phyloP scores from a whole-genome alignment of 2,797 vertebrate species.

The Balearica regulorum region DNA sequence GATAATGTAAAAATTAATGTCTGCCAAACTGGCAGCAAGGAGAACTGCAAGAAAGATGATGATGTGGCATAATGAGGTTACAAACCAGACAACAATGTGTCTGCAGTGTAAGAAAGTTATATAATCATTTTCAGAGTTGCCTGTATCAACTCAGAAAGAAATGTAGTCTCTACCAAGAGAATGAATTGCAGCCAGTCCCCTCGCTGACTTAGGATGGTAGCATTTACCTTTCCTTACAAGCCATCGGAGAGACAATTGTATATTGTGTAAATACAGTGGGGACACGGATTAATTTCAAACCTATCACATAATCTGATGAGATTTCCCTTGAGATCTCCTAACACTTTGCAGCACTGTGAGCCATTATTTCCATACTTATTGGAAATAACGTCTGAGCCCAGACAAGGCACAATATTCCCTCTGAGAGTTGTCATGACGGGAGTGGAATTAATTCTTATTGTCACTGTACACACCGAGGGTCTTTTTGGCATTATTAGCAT shows the following conservation, averaged over 20 bases:
- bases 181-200: neutral
- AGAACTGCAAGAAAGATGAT: neutral
- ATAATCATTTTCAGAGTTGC: neutral
- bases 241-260: constrained; percentile 42
- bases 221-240: constrained; percentile 32
- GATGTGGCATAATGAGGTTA: constrained; percentile 15
- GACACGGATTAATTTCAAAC: constrained; percentile 71
- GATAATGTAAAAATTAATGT: neutral
- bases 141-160: neutral
- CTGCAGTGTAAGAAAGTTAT: neutral
- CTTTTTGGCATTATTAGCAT: constrained; percentile 27
- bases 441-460: constrained; percentile 62
- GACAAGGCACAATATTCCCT: constrained; percentile 54
- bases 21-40: neutral
- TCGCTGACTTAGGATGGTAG: neutral
- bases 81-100: neutral
- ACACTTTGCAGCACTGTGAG: constrained; percentile 37
- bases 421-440: constrained; percentile 7
- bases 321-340: constrained; percentile 69
- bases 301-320: constrained; percentile 69
- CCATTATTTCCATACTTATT: constrained; percentile 76
- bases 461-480: neutral
- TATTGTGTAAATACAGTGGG: constrained; percentile 43
- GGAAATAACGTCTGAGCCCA: constrained; percentile 67
- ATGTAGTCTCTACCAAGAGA: neutral